Base-by-base conservation (phyloP, 2,113 vertebrate genomes). In the Cebidichthys violaceus region DNA sequence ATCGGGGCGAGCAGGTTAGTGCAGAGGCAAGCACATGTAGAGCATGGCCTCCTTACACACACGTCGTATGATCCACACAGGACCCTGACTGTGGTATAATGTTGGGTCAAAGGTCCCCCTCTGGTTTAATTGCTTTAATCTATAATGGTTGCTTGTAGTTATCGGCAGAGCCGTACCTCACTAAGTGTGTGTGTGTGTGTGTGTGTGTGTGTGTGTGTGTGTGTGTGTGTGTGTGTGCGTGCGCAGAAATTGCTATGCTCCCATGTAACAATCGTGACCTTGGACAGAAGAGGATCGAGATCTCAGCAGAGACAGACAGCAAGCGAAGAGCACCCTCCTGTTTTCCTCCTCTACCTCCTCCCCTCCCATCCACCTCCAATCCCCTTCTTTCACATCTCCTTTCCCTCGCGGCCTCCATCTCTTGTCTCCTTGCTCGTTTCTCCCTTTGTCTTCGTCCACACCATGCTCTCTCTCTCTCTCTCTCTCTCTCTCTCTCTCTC, bases 61-160 rank as follows among this genome's bases (percentile, higher is more conserved):
- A 68, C 35, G 41, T 43, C 82, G 84, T 88, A 82, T 90, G 84
- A 93, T 91, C 91, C 87, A 84, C 90, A 90, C 81, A 79, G 75
- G 83, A 91, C 82, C 88, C 84, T 71, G 85, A 75, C 88, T 77
- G 41, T 57, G 81, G 86, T 81, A 87, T 92, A 90, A 89, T 84
- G 87, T 60, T 27, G 73, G 94, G 92, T 92, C 88, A 94, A 90
- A 94, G 93, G 93, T 93, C 83, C 65, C 65, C 61, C 68, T 82
- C 81, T 87, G 80, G 78, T 93, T 93, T 94, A 94, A 95, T 95
- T 93, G 92, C 89, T 92, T 92, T 86, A 92, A 95, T 94, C 93
- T 84, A 90, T 94, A 94, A 93, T 83, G 92, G 85, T 88, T 90
- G 87, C 93, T 93, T 93, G 90, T 92, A 89, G 88, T 86, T 94